phyloP scores from a whole-genome alignment of 2,797 vertebrate genomes.

The Diplodus sargus region DNA sequence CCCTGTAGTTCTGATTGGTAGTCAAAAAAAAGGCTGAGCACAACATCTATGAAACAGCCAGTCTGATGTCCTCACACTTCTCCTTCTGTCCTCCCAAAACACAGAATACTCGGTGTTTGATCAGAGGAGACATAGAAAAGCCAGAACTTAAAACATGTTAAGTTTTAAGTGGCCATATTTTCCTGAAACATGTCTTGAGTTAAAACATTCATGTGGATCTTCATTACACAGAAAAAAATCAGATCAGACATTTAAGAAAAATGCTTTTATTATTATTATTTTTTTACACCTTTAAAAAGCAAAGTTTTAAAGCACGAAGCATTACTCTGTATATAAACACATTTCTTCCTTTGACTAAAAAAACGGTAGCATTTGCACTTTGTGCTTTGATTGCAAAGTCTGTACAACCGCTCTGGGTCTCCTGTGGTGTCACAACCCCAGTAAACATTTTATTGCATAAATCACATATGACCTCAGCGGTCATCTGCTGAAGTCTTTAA shows the following conservation, averaged over 20 bases:
- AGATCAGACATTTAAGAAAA: constrained; percentile 79
- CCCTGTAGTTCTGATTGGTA: too few species aligned
- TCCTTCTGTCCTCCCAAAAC: background rate
- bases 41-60: too few species aligned
- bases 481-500: constrained; percentile 79
- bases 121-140: background rate
- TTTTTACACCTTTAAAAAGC: constrained; percentile 93
- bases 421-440: constrained; percentile 85
- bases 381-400: constrained; percentile 97
- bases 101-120: background rate
- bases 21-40: too few species aligned
- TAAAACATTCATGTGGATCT: background rate
- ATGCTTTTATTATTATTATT: constrained; percentile 86
- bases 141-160: background rate
- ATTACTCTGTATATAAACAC: constrained; percentile 93
- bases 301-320: constrained; percentile 93
- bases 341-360: constrained; percentile 87
- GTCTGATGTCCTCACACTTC: background rate
- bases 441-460: constrained; percentile 99
- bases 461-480: constrained; percentile 88
- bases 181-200: background rate
- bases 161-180: too few species aligned
- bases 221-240: background rate
- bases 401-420: constrained; percentile 89
- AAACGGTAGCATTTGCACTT: constrained; percentile 94